A percentile compares a stretch with the other conserved stretches of the same genome.
Conservation (phyloP, 2,113 vertebrate species). For the Erythrocercus mccallii region DNA sequence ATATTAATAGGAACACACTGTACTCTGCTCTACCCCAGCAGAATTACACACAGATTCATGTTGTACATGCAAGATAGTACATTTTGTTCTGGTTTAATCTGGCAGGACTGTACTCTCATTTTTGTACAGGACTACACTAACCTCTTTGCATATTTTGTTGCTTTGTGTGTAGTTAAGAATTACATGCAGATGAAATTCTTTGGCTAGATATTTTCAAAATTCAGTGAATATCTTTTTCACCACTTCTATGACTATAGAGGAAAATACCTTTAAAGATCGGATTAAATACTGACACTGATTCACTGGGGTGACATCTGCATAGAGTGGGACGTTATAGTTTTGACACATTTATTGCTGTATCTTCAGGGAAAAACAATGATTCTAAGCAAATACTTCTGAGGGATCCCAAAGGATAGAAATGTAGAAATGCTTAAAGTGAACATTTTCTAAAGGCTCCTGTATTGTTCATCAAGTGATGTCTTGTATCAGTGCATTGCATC, state of each 20-base stretch:
- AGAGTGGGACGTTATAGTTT: neutral
- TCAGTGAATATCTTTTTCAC: neutral
- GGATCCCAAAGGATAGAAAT: neutral
- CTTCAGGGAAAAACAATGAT: neutral
- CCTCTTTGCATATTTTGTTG: conserved; percentile 29
- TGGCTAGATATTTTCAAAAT: neutral
- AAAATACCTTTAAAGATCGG: neutral
- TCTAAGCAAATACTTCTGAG: neutral
- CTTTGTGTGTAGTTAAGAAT: conserved; percentile 27
- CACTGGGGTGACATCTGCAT: neutral
- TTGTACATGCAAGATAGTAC: neutral
- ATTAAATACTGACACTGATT: neutral
- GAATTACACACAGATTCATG: neutral
- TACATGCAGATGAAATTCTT: conserved; percentile 25
- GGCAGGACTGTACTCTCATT: neutral
- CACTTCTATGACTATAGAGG: neutral
- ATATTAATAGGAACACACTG: conserved; percentile 39
- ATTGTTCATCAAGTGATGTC: neutral
- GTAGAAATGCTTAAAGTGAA: neutral
- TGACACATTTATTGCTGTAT: neutral
- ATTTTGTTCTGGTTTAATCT: conserved; percentile 32
- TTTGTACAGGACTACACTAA: conserved; percentile 29
- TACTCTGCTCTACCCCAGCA: neutral
- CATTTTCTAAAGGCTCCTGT: neutral
- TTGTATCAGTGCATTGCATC: neutral